A percentile compares a stretch with the other conserved stretches of the same genome.
phyloP scores from a whole-genome alignment of 1,140 invertebrate species.

The Drosophila persimilis region DNA sequence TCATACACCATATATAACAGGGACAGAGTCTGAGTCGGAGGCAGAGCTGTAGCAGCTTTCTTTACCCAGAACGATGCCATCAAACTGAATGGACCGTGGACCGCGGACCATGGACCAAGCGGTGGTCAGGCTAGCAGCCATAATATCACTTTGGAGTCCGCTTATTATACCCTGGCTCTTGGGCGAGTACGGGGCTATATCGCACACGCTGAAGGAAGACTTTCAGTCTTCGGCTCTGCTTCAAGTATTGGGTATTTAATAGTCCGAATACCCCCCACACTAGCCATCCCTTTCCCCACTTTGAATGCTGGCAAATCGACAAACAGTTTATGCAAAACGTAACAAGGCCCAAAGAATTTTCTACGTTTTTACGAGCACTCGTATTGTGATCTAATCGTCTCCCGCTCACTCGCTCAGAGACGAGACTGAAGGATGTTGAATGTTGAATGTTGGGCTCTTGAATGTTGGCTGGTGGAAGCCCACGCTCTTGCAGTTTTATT shows the following conservation, averaged over 20 bases:
- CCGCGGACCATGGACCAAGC: slow-evolving; percentile 11
- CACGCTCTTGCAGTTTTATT: slow-evolving; percentile 78
- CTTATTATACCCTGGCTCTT: slow-evolving; percentile 33
- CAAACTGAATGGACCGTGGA: slow-evolving; percentile 35
- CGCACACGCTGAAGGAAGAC: too few relatives aligned
- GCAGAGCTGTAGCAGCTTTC: slow-evolving; percentile 53
- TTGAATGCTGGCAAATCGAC: slow-evolving; percentile 23
- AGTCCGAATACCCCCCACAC: too few relatives aligned
- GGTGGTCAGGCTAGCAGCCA: slow-evolving; percentile 9
- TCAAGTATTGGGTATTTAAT: too few relatives aligned
- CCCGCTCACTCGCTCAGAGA: slow-evolving; percentile 29
- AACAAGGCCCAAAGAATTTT: slow-evolving; percentile 62
- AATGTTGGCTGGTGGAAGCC: slow-evolving; percentile 32
- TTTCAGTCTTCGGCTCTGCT: too few relatives aligned
- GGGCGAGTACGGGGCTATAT: too few relatives aligned
- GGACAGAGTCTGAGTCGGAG: slow-evolving; percentile 3
- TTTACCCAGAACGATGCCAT: slow-evolving; percentile 78
- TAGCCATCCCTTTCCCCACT: slow-evolving; percentile 14
- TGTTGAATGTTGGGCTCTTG: slow-evolving; percentile 11
- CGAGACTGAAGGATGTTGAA: slow-evolving; percentile 33
- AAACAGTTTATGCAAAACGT: slow-evolving; percentile 75
- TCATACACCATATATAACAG: slow-evolving; percentile 65
- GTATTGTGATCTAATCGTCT: slow-evolving; percentile 75
- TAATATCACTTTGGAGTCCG: slow-evolving; percentile 37
- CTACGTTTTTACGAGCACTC: slow-evolving; percentile 45